phyloP scores from a whole-genome alignment of 2,113 vertebrate genomes.

The Rhombomys opimus region DNA sequence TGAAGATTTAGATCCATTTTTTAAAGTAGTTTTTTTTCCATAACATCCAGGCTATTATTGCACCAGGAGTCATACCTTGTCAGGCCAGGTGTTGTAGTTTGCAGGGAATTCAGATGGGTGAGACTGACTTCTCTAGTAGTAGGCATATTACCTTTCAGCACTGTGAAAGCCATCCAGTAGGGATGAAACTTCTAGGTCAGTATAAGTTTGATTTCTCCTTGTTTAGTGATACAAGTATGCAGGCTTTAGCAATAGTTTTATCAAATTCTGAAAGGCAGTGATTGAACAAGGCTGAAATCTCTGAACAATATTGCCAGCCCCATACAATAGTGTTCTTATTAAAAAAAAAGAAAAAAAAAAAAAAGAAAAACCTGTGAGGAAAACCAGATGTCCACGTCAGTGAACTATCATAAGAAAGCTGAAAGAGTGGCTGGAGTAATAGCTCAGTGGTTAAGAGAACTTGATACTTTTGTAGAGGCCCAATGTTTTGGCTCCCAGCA shows the following conservation, averaged over 20 bases:
- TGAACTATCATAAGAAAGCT: neutral
- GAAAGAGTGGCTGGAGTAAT: neutral
- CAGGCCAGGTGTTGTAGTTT: neutral
- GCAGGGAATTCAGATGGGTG: neutral
- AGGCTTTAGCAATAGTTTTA: neutral
- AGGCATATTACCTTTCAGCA: neutral
- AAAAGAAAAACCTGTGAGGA: neutral
- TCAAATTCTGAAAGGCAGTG: neutral
- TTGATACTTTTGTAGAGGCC: neutral
- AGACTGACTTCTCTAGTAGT: neutral
- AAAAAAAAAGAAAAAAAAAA: neutral
- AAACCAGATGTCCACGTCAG: neutral
- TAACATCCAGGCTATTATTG: neutral
- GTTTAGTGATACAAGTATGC: neutral
- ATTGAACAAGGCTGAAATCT: neutral
- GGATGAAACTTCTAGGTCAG: neutral
- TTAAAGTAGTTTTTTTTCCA: neutral
- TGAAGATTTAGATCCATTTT: neutral
- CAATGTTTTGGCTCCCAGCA: neutral
- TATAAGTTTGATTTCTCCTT: neutral
- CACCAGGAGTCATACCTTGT: neutral
- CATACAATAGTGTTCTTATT: neutral
- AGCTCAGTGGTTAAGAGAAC: neutral
- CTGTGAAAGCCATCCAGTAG: neutral
- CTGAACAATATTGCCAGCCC: neutral